Percentiles rank a stretch among this genome's conserved stretches.
Evolutionary conservation across 2,797 vertebrate genomes (phyloP).

Genomic region (Centroberyx gerrardi): DNA sequence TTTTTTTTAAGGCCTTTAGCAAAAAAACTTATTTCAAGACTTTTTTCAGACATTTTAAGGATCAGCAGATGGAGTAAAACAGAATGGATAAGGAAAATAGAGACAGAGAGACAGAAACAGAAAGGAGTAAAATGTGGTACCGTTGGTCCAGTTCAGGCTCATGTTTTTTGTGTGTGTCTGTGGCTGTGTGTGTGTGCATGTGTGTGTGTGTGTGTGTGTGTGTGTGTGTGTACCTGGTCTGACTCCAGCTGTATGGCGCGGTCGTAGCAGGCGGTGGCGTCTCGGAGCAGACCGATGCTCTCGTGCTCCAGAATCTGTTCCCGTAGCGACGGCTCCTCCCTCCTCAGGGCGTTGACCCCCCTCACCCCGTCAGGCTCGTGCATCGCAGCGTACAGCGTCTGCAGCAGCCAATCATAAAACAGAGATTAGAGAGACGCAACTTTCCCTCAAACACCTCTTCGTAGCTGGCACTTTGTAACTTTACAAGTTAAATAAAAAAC

Average conservation of each 20-base stretch:
- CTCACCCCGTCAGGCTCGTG: conserved; percentile 98
- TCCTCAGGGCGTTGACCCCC: conserved; percentile 95
- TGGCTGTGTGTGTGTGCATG: not conserved
- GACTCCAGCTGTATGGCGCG: conserved; percentile 97
- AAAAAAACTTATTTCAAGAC: too few relatives aligned
- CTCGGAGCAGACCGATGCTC: conserved; percentile 95
- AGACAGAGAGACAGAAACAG: too few relatives aligned
- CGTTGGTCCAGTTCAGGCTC: too few relatives aligned
- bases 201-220: conserved; percentile 21
- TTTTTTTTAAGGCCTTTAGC: too few relatives aligned
- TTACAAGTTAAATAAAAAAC: too few relatives aligned
- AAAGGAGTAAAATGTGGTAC: too few relatives aligned
- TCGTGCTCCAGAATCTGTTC: conserved; percentile 99
- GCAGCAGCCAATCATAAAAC: conserved; percentile 18
- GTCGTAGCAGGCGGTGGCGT: conserved; percentile 98
- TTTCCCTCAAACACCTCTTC: not conserved
- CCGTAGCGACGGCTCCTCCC: conserved; percentile 94
- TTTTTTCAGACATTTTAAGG: too few relatives aligned
- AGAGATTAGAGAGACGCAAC: not conserved
- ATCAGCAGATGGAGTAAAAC: too few relatives aligned
- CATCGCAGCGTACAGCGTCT: conserved; percentile 95
- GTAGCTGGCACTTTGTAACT: too few relatives aligned
- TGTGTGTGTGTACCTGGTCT: conserved; percentile 88
- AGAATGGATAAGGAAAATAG: too few relatives aligned
- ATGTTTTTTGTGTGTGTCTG: not conserved